phyloP scores from a whole-genome alignment of 2,888 invertebrate genomes.

The Stenodera caucasica region DNA sequence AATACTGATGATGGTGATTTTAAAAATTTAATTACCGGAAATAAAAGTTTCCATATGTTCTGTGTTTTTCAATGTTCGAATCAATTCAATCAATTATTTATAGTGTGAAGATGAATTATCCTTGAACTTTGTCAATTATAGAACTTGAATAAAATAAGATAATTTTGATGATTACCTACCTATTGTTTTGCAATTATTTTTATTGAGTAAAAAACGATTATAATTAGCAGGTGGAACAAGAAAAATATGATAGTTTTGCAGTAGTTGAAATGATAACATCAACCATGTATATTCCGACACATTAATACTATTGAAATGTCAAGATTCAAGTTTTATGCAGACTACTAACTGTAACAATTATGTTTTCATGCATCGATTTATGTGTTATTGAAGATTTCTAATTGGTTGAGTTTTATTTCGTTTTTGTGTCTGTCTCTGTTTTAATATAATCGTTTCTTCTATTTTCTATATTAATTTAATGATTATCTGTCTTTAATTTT shows the following conservation, averaged over 20 bases:
- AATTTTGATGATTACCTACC: no score
- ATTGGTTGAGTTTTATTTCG: not conserved
- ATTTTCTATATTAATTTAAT: not conserved
- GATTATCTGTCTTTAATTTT: not conserved
- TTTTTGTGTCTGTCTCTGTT: not conserved
- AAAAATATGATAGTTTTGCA: not conserved
- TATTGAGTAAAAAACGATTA: not conserved
- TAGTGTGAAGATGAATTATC: slow-evolving; percentile 4
- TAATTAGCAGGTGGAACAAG: not conserved
- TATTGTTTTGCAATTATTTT: no score
- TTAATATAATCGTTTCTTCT: not conserved
- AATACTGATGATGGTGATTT: no score
- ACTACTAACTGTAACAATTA: not conserved
- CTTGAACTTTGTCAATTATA: slow-evolving; percentile 10
- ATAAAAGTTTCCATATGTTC: not conserved
- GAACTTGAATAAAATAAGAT: no score
- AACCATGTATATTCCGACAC: not conserved
- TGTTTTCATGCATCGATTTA: slow-evolving; percentile 5
- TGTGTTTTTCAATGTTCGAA: not conserved
- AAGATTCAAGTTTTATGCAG: not conserved
- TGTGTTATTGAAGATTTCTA: slow-evolving; percentile 13
- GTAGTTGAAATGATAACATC: not conserved
- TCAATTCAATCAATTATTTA: slow-evolving; percentile 1
- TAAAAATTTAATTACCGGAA: no score
- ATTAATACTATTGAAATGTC: slow-evolving; percentile 4